Base-by-base conservation (phyloP, 2,113 vertebrate species). In the Pterocles burchelli region DNA sequence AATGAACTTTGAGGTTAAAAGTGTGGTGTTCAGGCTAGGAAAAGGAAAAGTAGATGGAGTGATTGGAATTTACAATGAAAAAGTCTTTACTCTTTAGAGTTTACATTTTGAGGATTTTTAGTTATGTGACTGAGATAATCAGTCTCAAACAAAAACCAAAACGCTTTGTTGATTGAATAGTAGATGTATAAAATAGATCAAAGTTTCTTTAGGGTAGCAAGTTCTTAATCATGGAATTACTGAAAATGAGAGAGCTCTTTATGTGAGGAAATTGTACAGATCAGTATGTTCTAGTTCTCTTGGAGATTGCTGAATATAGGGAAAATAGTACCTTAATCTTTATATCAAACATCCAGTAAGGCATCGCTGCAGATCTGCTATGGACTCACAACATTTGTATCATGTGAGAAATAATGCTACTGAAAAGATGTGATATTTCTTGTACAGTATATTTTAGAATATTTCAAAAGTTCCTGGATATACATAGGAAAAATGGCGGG, bases 1-100 rank as follows among this genome's bases (percentile, higher is more conserved):
- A 98, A 97, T 96, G 95, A 97, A 55, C 81, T 97, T 49, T 94
- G 89, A 97, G 79, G 73, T 96, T 88, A 96, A 96, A 95, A 82
- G 58, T 85, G 29, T 93, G 63, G 85, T 89, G 34, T 80, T 96
- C 80, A 93, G 46, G 77, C 34, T 92, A 83, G 77, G 61, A 94
- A 80, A 86, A 90, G 38, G 22, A 83, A 94, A 95, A 82, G 46
- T 72, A 61, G 68, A 58, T 74, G 46, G 73, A 81, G 13, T 52
- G 52, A 55, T 49, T 81, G 38, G 22, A 81, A 17, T 90, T 90
- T 26, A 48, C 18, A 70, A 18, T 76, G 71, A 52, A 85, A 81
- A 68, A 11, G 16, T 9, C 43, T 75, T 57, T 78, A 5, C 16
- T 88, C 33, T 67, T 61, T 36, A 45, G n/a, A 49, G 16, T 79